Percentiles rank a stretch among this genome's conserved stretches.
These are phyloP conservation scores for Periophthalmus modestus DNA, from an alignment of 2,113 vertebrate genomes.

Conservation along the genomic window DNA sequence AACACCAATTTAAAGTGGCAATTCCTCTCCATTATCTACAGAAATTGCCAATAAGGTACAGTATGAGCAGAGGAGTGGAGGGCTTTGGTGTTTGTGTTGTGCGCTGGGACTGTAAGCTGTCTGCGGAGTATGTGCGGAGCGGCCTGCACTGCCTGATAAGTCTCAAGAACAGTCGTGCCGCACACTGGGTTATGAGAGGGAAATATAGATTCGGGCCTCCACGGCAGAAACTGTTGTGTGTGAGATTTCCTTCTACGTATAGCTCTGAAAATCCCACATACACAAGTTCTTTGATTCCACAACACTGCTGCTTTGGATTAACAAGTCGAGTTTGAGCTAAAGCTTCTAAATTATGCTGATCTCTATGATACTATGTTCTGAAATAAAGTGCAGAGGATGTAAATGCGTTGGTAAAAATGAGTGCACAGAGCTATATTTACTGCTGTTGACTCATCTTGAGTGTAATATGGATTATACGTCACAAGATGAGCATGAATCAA, in stretches of 20 bases:
- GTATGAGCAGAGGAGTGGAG: slow-evolving; percentile 22
- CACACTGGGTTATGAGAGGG: slow-evolving; percentile 4
- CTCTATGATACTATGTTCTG: slow-evolving; percentile 1
- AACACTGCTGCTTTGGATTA: slow-evolving; percentile 4
- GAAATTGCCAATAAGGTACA: slow-evolving; percentile 64
- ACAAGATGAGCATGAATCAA: slow-evolving; percentile 38
- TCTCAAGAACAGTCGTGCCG: slow-evolving; percentile 13
- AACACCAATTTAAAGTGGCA: slow-evolving; percentile 52
- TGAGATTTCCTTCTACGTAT: background rate
- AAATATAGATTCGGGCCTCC: slow-evolving; percentile 10
- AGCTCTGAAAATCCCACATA: background rate
- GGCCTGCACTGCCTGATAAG: slow-evolving; percentile 22
- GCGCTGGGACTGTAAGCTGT: slow-evolving; percentile 1
- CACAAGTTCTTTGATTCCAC: background rate
- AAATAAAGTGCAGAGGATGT: slow-evolving; percentile 18
- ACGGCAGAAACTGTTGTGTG: slow-evolving; percentile 7
- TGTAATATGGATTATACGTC: slow-evolving; percentile 48
- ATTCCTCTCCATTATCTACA: slow-evolving; percentile 57
- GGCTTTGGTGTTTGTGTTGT: slow-evolving; percentile 32
- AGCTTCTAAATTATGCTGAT: slow-evolving; percentile 5
- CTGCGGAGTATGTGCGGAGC: background rate
- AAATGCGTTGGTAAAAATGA: slow-evolving; percentile 10
- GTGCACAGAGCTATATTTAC: slow-evolving; percentile 42
- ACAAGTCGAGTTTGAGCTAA: background rate
- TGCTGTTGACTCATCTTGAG: slow-evolving; percentile 43